Evolutionary conservation across 2,797 vertebrate species (phyloP).

Genomic region (Tarsius wallacei): DNA sequence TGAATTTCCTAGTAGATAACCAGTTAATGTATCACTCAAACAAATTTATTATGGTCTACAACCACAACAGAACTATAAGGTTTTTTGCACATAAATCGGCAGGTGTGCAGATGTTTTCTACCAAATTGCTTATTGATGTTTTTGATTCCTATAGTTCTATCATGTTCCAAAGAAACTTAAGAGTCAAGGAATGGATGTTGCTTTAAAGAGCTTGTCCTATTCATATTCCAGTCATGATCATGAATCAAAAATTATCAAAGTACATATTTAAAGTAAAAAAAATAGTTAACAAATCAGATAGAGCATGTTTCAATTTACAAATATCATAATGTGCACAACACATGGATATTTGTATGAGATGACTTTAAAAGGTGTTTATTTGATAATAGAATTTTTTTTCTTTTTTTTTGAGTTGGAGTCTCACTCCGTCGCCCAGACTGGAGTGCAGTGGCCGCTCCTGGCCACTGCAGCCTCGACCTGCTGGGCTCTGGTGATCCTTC

Average conservation of each 20-base stretch:
- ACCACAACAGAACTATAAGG: background rate
- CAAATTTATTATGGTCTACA: background rate
- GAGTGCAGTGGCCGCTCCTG: no score
- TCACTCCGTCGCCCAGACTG: no score
- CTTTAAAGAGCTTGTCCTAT: background rate
- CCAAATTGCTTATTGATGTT: background rate
- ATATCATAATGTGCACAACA: background rate
- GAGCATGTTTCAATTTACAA: background rate
- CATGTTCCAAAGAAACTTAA: slow-evolving; percentile 12
- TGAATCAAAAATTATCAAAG: background rate
- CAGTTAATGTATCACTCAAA: background rate
- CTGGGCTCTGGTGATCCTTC: no score
- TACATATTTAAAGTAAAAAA: slow-evolving; percentile 10
- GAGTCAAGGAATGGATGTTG: background rate
- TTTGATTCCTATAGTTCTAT: background rate
- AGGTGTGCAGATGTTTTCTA: background rate
- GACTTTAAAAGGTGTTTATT: background rate
- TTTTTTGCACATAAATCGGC: background rate
- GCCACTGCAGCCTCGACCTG: no score
- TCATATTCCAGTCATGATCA: background rate
- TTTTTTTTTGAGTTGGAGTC: no score
- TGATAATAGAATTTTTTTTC: background rate
- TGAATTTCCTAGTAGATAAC: background rate
- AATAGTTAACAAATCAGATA: background rate
- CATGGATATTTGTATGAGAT: background rate